Base-by-base conservation (phyloP, 2,113 vertebrate species). In the Lagopus leucura region DNA sequence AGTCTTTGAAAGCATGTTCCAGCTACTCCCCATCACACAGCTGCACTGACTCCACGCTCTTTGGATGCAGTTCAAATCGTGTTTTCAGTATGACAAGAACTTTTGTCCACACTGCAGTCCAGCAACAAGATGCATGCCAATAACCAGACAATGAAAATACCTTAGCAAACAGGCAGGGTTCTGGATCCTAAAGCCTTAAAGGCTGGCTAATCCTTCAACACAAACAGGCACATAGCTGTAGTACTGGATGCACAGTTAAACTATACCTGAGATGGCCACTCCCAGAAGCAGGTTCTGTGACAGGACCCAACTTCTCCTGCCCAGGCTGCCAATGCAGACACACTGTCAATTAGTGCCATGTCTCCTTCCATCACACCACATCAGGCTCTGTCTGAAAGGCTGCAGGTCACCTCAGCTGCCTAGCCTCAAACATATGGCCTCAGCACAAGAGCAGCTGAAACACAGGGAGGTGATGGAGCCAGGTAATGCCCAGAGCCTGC, bases 41-140 rank as follows among this genome's bases (percentile, higher is more conserved):
- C 87, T 89, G 73, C 42, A 88, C 22, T 0, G 0, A 48, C 77
- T 92, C 36, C 71, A 54, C 5, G 52, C 58, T 55, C 77, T 69
- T 73, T 91, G 87, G 69, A 89, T 88, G 83, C 47, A 38, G 61
- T 52, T 85, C 91, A 92, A 45, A 93, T 82, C 77, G 77, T 90
- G 47, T 74, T 88, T 82, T 75, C 45, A 89, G 40, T 45, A 45
- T 60, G 71, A 86, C 67, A 89, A 63, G 72, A 87, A 84, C 64
- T 94, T 96, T 55, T 83, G 70, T 83, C 16, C 2, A 78, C 27
- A 12, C 60, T 83, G 77, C 73, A 82, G 75, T 91, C 73, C 72
- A 91, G 55, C 64, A 87, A 73, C 50, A 74, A 82, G 45, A 83
- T 86, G 72, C 42, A 86, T 54, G 58, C 15, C 55, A 80, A 22